These are phyloP conservation scores for Diorhabda sublineata DNA, from an alignment of 1,140 invertebrate species.

Conservation along the genomic window DNA sequence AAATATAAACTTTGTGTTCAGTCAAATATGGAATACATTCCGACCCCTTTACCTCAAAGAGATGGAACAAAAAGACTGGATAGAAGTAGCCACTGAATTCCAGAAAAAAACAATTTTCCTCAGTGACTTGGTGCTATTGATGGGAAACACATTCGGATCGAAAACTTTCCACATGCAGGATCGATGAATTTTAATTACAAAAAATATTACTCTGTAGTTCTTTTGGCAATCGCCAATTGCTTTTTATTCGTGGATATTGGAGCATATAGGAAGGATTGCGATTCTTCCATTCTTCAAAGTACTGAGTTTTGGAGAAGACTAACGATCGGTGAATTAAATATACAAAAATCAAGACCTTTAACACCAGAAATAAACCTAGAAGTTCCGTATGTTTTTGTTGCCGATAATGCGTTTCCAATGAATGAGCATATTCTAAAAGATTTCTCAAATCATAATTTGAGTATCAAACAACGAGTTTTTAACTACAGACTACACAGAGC, in stretches of 20 bases:
- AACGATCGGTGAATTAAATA: conserved; percentile 5
- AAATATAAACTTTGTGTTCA: conserved; percentile 38
- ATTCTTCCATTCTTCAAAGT: conserved; percentile 23
- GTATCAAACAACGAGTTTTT: conserved; percentile 39
- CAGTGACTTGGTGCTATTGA: conserved; percentile 41
- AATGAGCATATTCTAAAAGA: conserved; percentile 21
- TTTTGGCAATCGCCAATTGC: conserved; percentile 43
- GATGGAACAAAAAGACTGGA: conserved; percentile 37
- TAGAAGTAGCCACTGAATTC: conserved; percentile 35
- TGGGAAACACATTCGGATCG: conserved; percentile 27
- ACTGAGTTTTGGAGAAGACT: conserved; percentile 17
- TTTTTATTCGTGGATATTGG: conserved; percentile 47
- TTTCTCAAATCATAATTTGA: conserved; percentile 25
- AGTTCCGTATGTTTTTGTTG: conserved; percentile 19
- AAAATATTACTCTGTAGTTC: conserved; percentile 35
- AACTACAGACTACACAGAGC: conserved; percentile 47
- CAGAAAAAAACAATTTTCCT: conserved; percentile 40
- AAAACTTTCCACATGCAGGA: conserved; percentile 32
- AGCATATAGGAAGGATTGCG: conserved; percentile 37
- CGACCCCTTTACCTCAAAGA: conserved; percentile 29
- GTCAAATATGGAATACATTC: conserved; percentile 36
- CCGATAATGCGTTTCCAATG: conserved; percentile 21
- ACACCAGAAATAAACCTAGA: conserved; percentile 11
- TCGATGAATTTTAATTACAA: conserved; percentile 46
- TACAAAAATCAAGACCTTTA: conserved; percentile 19